These are phyloP conservation scores for Drosophila tropicalis DNA, from an alignment of 1,140 invertebrate genomes.

Conservation along the genomic window DNA sequence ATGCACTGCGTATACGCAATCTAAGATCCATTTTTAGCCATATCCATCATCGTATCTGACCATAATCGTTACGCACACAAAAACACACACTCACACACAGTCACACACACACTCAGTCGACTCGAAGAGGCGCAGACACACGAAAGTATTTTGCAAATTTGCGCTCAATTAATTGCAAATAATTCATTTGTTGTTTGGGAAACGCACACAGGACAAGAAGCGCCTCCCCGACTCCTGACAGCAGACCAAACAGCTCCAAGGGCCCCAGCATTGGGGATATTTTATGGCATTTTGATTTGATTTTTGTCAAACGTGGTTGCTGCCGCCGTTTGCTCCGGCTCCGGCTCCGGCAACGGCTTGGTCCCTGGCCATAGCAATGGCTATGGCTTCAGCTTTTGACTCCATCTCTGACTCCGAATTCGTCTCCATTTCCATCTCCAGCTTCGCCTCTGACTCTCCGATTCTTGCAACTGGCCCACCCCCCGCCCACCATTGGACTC, in stretches of 20 bases:
- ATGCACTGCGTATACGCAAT: constrained; percentile 51
- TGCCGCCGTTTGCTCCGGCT: constrained; percentile 13
- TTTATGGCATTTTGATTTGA: constrained; percentile 82
- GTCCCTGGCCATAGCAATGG: background rate
- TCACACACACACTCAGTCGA: background rate
- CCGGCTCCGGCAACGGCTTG: constrained; percentile 20
- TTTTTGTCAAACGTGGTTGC: constrained; percentile 66
- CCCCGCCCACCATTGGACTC: constrained; percentile 21
- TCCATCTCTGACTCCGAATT: constrained; percentile 28
- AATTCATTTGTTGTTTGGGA: constrained; percentile 75
- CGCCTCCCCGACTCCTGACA: constrained; percentile 11
- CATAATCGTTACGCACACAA: constrained; percentile 34
- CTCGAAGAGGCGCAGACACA: constrained; percentile 53
- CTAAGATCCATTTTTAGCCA: constrained; percentile 36
- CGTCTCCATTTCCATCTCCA: constrained; percentile 30
- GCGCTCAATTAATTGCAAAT: constrained; percentile 82
- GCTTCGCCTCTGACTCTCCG: constrained; percentile 1
- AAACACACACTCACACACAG: constrained; percentile 14
- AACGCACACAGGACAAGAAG: constrained; percentile 2
- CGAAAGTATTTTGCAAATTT: constrained; percentile 81
- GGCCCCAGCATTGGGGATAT: constrained; percentile 51
- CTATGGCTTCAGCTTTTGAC: background rate
- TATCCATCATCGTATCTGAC: constrained; percentile 68
- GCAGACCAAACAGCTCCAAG: background rate
- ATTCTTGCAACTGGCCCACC: constrained; percentile 15